Evolutionary conservation across 2,888 invertebrate species (phyloP).

Genomic region (Euplagia quadripunctaria): DNA sequence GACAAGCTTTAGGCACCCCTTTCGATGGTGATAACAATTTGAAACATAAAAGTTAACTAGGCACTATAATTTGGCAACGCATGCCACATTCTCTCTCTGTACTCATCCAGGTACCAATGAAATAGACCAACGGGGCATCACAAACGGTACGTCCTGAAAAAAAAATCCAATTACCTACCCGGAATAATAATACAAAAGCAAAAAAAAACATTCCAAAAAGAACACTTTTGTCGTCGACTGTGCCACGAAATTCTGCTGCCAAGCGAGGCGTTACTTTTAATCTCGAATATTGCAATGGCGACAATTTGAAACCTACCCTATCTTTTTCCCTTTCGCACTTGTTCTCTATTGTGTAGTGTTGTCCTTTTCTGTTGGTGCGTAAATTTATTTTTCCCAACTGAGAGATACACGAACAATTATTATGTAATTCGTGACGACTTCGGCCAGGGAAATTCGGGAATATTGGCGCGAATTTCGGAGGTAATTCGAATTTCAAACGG

Average conservation of each 20-base stretch:
- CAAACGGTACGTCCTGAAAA: slow-evolving; percentile 47
- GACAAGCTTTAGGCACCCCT: background rate
- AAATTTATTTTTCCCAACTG: slow-evolving; percentile 55
- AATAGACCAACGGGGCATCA: slow-evolving; percentile 50
- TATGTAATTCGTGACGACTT: slow-evolving; percentile 48
- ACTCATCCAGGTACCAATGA: slow-evolving; percentile 43
- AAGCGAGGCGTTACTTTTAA: slow-evolving; percentile 84
- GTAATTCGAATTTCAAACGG: slow-evolving; percentile 27
- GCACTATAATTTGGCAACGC: slow-evolving; percentile 47
- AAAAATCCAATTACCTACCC: slow-evolving; percentile 53
- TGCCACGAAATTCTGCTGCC: slow-evolving; percentile 71
- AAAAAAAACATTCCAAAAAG: slow-evolving; percentile 44
- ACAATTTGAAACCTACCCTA: slow-evolving; percentile 74
- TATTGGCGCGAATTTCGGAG: slow-evolving; percentile 33
- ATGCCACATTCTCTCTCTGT: slow-evolving; percentile 14
- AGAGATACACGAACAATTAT: slow-evolving; percentile 51
- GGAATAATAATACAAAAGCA: slow-evolving; percentile 52
- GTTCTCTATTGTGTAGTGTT: slow-evolving; percentile 21
- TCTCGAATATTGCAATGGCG: slow-evolving; percentile 83
- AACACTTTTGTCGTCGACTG: slow-evolving; percentile 62
- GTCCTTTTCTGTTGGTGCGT: slow-evolving; percentile 48
- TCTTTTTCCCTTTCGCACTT: slow-evolving; percentile 51
- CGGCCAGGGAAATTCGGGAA: slow-evolving; percentile 26
- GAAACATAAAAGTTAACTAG: slow-evolving; percentile 27
- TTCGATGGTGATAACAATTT: slow-evolving; percentile 22